Evolutionary conservation across 2,888 invertebrate species (phyloP).

Genomic region (Adineta ricciae): DNA sequence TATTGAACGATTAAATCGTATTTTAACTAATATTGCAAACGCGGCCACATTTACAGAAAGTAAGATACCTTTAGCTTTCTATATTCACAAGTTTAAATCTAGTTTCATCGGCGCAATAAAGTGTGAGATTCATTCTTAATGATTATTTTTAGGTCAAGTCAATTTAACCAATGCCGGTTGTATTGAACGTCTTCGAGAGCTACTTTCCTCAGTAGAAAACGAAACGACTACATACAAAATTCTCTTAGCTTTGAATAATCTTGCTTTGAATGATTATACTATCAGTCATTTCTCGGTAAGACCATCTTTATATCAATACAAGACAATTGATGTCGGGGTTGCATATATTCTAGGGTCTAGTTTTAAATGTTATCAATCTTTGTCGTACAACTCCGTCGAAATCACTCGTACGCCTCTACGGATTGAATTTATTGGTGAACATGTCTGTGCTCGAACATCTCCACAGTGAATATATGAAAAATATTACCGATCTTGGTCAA

Average conservation of each 20-base stretch:
- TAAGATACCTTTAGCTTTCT: background rate
- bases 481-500: background rate
- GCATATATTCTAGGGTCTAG: background rate
- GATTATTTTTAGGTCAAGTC: background rate
- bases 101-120: too few relatives aligned
- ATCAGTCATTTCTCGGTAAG: background rate
- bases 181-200: background rate
- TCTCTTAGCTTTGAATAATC: background rate
- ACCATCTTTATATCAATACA: background rate
- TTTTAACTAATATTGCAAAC: background rate
- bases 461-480: background rate
- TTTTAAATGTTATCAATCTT: background rate
- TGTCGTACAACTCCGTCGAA: background rate
- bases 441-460: background rate
- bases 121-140: too few relatives aligned
- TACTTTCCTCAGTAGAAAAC: background rate
- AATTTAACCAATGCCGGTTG: slow-evolving; percentile 14
- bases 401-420: background rate
- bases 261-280: background rate
- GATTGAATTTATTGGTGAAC: slow-evolving; percentile 14
- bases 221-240: background rate
- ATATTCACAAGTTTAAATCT: too few relatives aligned
- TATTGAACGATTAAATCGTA: background rate
- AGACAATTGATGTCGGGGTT: too few relatives aligned
- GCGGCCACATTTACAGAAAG: background rate